Percentiles rank a stretch among this genome's conserved stretches.
Evolutionary conservation across 1,140 invertebrate species (phyloP).

Genomic region (Teleogryllus occipitalis): DNA sequence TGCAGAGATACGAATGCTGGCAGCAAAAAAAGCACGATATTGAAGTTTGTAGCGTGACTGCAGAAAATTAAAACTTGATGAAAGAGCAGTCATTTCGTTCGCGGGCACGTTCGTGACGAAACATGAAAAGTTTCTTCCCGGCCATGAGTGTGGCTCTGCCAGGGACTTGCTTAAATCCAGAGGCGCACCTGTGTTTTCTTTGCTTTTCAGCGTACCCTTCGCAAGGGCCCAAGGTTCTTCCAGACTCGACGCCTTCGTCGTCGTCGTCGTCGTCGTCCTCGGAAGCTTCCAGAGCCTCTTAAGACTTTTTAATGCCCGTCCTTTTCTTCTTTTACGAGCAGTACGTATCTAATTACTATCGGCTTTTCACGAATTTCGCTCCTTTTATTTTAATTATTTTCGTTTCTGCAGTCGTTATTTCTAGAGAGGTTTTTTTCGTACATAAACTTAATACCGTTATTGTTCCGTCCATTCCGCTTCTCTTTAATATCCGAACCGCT

Average conservation of each 20-base stretch:
- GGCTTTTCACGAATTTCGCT: not conserved
- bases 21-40: too few species aligned
- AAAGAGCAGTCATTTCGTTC: too few species aligned
- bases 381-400: constrained; percentile 3
- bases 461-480: not conserved
- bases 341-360: not conserved
- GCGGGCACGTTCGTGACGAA: not conserved
- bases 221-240: not conserved
- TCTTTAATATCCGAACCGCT: not conserved
- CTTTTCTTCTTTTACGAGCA: not conserved
- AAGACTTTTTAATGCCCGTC: not conserved
- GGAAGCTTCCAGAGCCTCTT: not conserved
- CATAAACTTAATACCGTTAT: not conserved
- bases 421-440: not conserved
- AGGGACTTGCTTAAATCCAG: not conserved
- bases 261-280: not conserved
- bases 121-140: not conserved
- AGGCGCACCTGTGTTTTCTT: not conserved
- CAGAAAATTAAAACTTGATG: too few species aligned
- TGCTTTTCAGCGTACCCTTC: not conserved
- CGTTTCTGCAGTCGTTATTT: not conserved
- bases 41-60: too few species aligned
- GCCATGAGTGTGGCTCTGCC: not conserved
- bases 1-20: too few species aligned
- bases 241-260: not conserved